Conservation (phyloP, 2,113 vertebrate genomes). For the Entomyzon cyanotis region DNA sequence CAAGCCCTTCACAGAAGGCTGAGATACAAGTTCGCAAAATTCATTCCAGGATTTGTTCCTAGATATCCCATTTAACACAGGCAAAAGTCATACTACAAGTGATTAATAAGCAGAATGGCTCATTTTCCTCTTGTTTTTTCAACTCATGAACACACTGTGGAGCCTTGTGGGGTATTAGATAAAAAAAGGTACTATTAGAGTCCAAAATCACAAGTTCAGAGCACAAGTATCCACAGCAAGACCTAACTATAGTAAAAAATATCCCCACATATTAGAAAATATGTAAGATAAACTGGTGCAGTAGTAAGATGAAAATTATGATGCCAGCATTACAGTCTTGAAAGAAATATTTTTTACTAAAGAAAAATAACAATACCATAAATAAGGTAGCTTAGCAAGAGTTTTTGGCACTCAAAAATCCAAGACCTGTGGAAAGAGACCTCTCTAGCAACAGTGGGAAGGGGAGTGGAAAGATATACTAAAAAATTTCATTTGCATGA, state of each 20-base stretch:
- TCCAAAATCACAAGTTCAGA: background rate
- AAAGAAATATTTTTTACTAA: background rate
- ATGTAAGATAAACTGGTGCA: background rate
- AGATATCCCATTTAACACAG: background rate
- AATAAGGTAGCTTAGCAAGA: background rate
- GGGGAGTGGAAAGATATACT: background rate
- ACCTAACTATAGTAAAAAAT: background rate
- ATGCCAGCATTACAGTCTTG: background rate
- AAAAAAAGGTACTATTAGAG: background rate
- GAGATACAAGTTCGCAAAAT: background rate
- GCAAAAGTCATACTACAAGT: background rate
- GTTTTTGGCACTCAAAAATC: background rate
- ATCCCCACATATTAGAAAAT: background rate
- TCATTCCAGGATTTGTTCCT: background rate
- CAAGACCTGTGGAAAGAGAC: background rate
- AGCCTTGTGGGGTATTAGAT: background rate
- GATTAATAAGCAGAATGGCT: background rate
- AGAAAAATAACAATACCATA: background rate
- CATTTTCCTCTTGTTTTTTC: background rate
- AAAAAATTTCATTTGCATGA: slow-evolving; percentile 37
- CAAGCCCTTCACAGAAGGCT: background rate
- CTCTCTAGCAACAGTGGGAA: background rate
- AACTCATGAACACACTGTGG: background rate
- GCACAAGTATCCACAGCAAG: background rate
- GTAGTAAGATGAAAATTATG: background rate